Conservation (phyloP, 2,888 invertebrate species). For the Quadroppia sp. region DNA sequence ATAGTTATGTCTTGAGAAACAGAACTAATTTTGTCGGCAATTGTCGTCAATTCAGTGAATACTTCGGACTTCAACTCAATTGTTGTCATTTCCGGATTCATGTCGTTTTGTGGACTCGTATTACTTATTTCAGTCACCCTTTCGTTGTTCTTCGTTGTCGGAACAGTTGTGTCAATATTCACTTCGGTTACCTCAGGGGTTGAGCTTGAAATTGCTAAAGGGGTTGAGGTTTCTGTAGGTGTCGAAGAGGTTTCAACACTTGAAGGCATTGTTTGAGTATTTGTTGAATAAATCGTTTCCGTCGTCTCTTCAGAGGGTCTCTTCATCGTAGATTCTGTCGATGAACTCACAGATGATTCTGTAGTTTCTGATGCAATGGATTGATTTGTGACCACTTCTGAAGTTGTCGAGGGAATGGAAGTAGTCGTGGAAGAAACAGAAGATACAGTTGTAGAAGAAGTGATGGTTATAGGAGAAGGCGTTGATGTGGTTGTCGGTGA, state of each 20-base stretch:
- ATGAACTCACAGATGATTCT: neutral
- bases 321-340: neutral
- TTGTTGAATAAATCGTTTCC: neutral
- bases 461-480: neutral
- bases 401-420: neutral
- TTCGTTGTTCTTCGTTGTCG: too few relatives aligned
- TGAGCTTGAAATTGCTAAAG: neutral
- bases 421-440: conserved; percentile 5
- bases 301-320: neutral
- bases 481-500: neutral
- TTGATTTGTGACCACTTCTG: neutral
- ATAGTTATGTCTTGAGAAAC: neutral
- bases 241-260: neutral
- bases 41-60: neutral
- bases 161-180: too few relatives aligned
- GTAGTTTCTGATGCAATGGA: neutral
- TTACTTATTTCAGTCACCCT: too few relatives aligned
- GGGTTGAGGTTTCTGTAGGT: neutral
- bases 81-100: neutral
- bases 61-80: neutral
- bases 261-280: neutral
- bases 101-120: neutral
- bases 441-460: neutral
- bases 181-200: too few relatives aligned
- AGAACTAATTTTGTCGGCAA: neutral